phyloP scores from a whole-genome alignment of 2,888 invertebrate species.

The Chrysina gloriosa region DNA sequence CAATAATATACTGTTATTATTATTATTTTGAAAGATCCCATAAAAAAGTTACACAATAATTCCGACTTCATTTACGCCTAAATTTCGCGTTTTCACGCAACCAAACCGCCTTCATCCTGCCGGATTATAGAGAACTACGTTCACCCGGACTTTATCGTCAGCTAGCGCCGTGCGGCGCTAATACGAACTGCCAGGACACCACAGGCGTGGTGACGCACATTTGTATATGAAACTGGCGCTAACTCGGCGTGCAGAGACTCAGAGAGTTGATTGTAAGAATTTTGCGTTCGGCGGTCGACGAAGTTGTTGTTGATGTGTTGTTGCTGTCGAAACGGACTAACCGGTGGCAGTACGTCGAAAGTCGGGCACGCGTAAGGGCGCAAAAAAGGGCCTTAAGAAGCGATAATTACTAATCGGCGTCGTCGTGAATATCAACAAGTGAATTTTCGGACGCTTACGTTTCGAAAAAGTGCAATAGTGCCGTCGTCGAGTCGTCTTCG shows the following conservation, averaged over 20 bases:
- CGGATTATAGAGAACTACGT: conserved; percentile 6
- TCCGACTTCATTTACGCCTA: conserved; percentile 2
- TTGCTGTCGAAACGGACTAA: neutral
- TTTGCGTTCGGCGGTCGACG: conserved; percentile 12
- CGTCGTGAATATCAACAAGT: conserved; percentile 33
- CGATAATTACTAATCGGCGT: conserved; percentile 2
- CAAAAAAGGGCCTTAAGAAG: no score
- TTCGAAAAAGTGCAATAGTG: conserved; percentile 14
- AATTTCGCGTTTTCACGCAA: neutral
- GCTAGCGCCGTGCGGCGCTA: conserved; percentile 42
- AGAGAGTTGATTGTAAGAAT: conserved; percentile 31
- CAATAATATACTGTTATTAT: no score
- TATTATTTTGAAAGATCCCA: neutral
- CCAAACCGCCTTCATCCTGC: conserved; percentile 13
- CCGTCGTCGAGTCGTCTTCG: neutral
- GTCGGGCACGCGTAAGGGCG: neutral
- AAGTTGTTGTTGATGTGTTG: conserved; percentile 15
- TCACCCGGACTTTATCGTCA: neutral
- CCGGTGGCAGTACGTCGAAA: conserved; percentile 2
- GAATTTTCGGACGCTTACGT: neutral
- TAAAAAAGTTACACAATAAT: neutral
- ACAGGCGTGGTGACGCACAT: conserved; percentile 51
- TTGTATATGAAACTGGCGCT: conserved; percentile 48
- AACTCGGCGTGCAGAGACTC: conserved; percentile 46
- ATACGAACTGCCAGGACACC: conserved; percentile 40